Evolutionary conservation across 2,797 vertebrate genomes (phyloP).

Genomic region (Channa striata): DNA sequence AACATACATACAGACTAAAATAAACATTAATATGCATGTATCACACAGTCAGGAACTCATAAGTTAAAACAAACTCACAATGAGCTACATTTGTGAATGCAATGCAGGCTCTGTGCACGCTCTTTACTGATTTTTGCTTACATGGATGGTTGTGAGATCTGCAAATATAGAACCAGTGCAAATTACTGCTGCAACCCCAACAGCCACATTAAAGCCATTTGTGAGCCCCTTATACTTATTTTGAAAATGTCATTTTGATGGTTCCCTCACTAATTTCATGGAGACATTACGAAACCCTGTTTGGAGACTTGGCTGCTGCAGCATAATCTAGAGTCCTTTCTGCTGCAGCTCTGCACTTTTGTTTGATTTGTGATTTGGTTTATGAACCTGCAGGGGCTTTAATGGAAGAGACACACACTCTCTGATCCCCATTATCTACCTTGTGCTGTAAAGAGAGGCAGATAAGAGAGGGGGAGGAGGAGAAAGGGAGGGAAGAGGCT

Average conservation of each 20-base stretch:
- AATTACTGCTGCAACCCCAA: conserved; percentile 35
- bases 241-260: conserved; percentile 59
- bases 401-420: conserved; percentile 75
- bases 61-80: neutral
- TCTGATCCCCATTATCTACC: conserved; percentile 77
- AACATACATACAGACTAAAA: neutral
- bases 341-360: conserved; percentile 69
- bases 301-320: conserved; percentile 50
- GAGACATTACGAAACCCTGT: conserved; percentile 55
- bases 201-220: conserved; percentile 52
- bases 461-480: conserved; percentile 64
- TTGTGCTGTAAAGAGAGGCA: conserved; percentile 67
- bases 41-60: neutral
- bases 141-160: conserved; percentile 11
- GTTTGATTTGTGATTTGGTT: conserved; percentile 79
- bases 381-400: conserved; percentile 75
- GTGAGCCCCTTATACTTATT: conserved; percentile 33
- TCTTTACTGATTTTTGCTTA: conserved; percentile 30
- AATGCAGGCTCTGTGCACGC: neutral
- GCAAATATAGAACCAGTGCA: conserved; percentile 31
- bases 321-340: conserved; percentile 54
- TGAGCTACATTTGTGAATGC: conserved; percentile 5
- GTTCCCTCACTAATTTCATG: conserved; percentile 48
- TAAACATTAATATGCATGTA: conserved; percentile 1
- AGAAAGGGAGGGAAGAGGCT: conserved; percentile 59